phyloP scores from a whole-genome alignment of 2,113 vertebrate species.

The Pterophyllum scalare region DNA sequence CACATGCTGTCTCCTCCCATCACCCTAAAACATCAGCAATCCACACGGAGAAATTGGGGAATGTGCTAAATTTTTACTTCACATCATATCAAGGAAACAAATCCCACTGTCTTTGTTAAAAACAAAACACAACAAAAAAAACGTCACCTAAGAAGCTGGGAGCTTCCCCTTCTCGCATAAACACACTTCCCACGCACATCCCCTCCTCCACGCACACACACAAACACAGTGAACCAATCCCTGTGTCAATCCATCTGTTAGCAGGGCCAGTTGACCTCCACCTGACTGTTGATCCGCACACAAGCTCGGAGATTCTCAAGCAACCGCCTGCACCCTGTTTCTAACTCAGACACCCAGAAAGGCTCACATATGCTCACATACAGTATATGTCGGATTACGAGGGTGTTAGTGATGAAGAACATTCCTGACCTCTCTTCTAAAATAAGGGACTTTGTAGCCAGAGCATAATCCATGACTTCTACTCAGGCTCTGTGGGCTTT shows the following conservation, averaged over 20 bases:
- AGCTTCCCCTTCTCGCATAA: not conserved
- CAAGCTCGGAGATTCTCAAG: constrained; percentile 23
- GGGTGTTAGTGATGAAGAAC: constrained; percentile 51
- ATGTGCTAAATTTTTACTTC: not conserved
- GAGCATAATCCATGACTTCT: constrained; percentile 55
- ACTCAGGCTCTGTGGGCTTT: constrained; percentile 35
- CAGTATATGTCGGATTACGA: constrained; percentile 48
- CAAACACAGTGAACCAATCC: constrained; percentile 48
- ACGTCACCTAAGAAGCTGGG: not conserved
- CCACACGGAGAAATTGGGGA: not conserved
- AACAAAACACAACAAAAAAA: too few relatives aligned
- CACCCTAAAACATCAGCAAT: not conserved
- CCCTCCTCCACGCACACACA: not conserved
- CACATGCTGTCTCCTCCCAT: not conserved
- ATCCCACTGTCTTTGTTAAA: not conserved
- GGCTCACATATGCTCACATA: not conserved
- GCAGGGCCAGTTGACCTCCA: constrained; percentile 60
- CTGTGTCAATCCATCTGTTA: constrained; percentile 69
- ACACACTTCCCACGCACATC: not conserved
- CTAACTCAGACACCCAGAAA: not conserved
- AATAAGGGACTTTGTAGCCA: constrained; percentile 38
- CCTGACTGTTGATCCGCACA: constrained; percentile 59
- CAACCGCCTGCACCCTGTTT: constrained; percentile 14
- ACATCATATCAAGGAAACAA: not conserved
- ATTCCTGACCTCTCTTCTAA: constrained; percentile 52